Conservation (phyloP, 2,113 vertebrate genomes). For the Nothoprocta pentlandii region DNA sequence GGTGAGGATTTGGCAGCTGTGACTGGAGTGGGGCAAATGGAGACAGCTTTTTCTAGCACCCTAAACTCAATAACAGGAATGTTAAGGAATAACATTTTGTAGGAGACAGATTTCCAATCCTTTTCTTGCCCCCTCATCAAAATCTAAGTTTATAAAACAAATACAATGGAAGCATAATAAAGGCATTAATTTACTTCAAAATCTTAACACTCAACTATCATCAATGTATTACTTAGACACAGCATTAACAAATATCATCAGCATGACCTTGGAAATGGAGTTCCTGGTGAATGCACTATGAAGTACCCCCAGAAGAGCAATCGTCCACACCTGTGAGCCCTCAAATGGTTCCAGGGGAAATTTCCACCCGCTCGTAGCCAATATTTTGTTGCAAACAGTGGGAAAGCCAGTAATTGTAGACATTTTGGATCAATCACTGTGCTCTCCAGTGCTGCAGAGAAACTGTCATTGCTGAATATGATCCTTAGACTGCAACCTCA, state of each 20-base stretch:
- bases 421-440: background rate
- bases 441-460: background rate
- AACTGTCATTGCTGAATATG: background rate
- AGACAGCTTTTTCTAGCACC: background rate
- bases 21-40: background rate
- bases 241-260: background rate
- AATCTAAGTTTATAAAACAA: background rate
- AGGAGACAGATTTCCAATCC: background rate
- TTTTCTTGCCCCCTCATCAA: background rate
- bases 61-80: background rate
- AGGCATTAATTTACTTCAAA: background rate
- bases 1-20: background rate
- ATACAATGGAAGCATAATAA: background rate
- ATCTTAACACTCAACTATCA: background rate
- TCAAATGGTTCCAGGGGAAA: background rate
- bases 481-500: background rate
- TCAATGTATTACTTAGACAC: background rate
- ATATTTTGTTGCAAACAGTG: background rate
- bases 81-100: too few relatives aligned
- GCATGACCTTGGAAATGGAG: background rate
- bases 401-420: background rate
- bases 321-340: background rate
- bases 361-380: background rate
- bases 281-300: background rate
- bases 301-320: background rate